Conservation (phyloP, 2,888 invertebrate species). For the Nomada flava region DNA sequence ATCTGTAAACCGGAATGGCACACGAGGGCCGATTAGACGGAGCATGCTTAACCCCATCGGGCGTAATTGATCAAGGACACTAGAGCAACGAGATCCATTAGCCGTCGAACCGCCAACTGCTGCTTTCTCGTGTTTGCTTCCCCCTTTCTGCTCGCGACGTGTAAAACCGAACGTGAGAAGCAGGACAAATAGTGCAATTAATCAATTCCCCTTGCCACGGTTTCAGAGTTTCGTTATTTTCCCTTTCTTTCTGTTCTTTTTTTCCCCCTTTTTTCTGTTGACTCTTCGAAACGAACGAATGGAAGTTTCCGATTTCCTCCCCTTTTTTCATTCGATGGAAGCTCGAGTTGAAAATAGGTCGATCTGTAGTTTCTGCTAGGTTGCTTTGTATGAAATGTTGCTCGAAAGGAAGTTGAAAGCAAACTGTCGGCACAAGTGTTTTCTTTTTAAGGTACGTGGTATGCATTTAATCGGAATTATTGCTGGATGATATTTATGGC, state of each 20-base stretch:
- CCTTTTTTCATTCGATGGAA: too few species aligned
- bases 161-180: constrained; percentile 10
- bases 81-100: constrained; percentile 54
- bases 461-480: too few species aligned
- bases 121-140: constrained; percentile 40
- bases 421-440: too few species aligned
- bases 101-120: constrained; percentile 26
- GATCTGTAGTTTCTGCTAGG: too few species aligned
- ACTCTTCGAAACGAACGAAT: too few species aligned
- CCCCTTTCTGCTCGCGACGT: constrained; percentile 14
- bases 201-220: constrained; percentile 21
- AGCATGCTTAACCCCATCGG: constrained; percentile 31
- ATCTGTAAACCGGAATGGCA: constrained; percentile 86
- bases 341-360: too few species aligned
- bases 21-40: constrained; percentile 23
- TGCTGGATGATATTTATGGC: too few species aligned
- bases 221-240: background rate
- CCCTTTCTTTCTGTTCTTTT: background rate
- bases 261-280: background rate
- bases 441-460: too few species aligned
- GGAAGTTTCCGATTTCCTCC: too few species aligned
- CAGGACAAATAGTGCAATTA: constrained; percentile 44
- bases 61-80: constrained; percentile 59
- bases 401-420: too few species aligned
- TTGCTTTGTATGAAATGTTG: too few species aligned